Percentiles rank a stretch among this genome's conserved stretches.
These are phyloP conservation scores for Neoaliturus tenellus DNA, from an alignment of 2,888 invertebrate genomes.

Conservation along the genomic window DNA sequence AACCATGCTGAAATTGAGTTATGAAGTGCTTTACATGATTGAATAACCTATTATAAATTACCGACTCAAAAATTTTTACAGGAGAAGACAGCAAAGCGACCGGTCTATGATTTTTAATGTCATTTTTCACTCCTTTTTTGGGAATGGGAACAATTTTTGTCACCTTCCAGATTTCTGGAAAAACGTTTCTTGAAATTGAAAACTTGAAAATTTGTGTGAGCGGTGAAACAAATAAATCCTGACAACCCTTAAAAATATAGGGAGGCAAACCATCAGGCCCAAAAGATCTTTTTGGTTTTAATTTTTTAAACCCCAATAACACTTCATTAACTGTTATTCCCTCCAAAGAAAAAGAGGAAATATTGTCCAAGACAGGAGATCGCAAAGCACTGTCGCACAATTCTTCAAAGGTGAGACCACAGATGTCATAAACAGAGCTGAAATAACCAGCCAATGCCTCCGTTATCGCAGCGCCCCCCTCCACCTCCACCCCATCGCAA, in stretches of 20 bases:
- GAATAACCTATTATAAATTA: background rate
- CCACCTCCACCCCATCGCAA: background rate
- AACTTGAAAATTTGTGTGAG: constrained; percentile 12
- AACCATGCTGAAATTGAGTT: background rate
- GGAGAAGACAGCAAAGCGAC: constrained; percentile 21
- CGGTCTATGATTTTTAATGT: constrained; percentile 8
- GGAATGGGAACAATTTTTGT: background rate
- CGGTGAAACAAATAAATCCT: background rate
- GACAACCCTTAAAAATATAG: background rate
- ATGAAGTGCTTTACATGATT: too few species aligned
- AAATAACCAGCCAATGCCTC: constrained; percentile 4
- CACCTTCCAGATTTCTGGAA: constrained; percentile 11
- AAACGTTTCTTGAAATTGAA: background rate
- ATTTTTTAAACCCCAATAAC: background rate
- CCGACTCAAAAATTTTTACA: background rate
- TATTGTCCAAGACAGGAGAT: background rate
- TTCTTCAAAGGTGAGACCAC: background rate
- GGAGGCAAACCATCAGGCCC: background rate
- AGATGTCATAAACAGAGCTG: background rate
- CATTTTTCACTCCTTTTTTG: constrained; percentile 19
- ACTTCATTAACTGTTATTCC: background rate
- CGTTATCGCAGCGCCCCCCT: background rate
- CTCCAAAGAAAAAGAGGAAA: background rate
- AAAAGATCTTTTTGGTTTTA: background rate
- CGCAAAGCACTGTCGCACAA: background rate